Evolutionary conservation across 2,797 vertebrate species (phyloP).

Genomic region (Pipistrellus nathusii): DNA sequence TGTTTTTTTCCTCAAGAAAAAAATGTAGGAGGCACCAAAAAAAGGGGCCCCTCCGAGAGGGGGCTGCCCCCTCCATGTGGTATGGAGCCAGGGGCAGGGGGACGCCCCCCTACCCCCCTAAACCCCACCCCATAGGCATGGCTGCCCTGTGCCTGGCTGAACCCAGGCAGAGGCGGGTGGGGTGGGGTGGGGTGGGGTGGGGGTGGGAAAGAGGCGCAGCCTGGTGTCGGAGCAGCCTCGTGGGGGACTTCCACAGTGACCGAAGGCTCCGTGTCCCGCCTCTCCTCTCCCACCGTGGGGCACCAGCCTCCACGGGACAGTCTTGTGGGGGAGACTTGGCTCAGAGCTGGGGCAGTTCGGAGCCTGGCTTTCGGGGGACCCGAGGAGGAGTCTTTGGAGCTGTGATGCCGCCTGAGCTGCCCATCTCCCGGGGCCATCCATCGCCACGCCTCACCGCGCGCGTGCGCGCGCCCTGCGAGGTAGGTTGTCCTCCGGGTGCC

Average conservation of each 20-base stretch:
- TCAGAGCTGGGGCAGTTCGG: neutral
- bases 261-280: neutral
- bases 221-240: neutral
- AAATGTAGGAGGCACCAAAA: conserved; percentile 79
- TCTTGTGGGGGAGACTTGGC: conserved; percentile 48
- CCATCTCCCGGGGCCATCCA: neutral
- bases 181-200: neutral
- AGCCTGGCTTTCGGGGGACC: neutral
- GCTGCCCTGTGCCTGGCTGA: neutral
- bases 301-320: neutral
- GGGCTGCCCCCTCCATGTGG: conserved; percentile 41
- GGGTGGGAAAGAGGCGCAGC: neutral
- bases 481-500: conserved; percentile 69
- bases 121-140: neutral
- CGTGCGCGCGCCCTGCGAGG: conserved; percentile 68
- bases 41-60: neutral
- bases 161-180: conserved; percentile 45
- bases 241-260: conserved; percentile 18
- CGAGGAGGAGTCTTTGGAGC: conserved; percentile 46
- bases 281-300: neutral
- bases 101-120: neutral
- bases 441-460: conserved; percentile 4
- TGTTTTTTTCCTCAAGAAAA: conserved; percentile 68
- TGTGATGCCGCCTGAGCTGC: conserved; percentile 28
- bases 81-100: conserved; percentile 1